Percentiles rank a stretch among this genome's conserved stretches.
Conservation (phyloP, 2,888 invertebrate species). For the Drosophila histrio region DNA sequence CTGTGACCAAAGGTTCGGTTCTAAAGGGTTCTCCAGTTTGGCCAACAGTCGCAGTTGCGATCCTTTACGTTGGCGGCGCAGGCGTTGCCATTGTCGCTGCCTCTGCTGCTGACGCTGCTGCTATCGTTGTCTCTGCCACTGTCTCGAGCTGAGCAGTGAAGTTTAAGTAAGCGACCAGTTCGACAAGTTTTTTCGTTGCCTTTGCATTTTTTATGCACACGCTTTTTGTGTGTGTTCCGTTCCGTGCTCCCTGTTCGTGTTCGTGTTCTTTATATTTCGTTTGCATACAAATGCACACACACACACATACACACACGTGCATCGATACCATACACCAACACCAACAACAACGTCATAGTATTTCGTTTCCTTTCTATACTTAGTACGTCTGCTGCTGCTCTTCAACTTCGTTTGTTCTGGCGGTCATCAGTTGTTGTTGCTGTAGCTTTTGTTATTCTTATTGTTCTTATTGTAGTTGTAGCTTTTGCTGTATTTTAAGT, state of each 20-base stretch:
- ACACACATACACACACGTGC: neutral
- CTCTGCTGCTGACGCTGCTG: slow-evolving; percentile 20
- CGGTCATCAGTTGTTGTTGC: slow-evolving; percentile 56
- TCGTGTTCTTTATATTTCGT: slow-evolving; percentile 53
- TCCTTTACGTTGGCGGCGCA: slow-evolving; percentile 47
- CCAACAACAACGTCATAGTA: slow-evolving; percentile 27
- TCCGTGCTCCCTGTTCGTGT: slow-evolving; percentile 36
- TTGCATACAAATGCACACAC: slow-evolving; percentile 53
- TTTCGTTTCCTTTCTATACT: slow-evolving; percentile 43
- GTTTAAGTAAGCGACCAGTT: slow-evolving; percentile 73
- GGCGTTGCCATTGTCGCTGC: slow-evolving; percentile 34
- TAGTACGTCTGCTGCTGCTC: slow-evolving; percentile 19
- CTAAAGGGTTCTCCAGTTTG: slow-evolving; percentile 25
- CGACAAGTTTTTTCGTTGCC: slow-evolving; percentile 77
- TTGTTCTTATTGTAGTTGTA: slow-evolving; percentile 21
- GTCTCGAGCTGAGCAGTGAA: slow-evolving; percentile 42
- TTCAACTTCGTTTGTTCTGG: slow-evolving; percentile 55
- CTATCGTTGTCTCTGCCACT: slow-evolving; percentile 22
- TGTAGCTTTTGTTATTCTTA: slow-evolving; percentile 29
- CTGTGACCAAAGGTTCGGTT: slow-evolving; percentile 21
- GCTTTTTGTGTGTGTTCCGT: slow-evolving; percentile 47
- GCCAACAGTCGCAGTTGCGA: slow-evolving; percentile 31
- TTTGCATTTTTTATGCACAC: slow-evolving; percentile 74
- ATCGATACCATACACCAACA: slow-evolving; percentile 3
- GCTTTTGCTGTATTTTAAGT: slow-evolving; percentile 50